Percentiles rank a stretch among this genome's conserved stretches.
Conservation (phyloP, 1,140 invertebrate genomes). For the Megalonaias nervosa region DNA sequence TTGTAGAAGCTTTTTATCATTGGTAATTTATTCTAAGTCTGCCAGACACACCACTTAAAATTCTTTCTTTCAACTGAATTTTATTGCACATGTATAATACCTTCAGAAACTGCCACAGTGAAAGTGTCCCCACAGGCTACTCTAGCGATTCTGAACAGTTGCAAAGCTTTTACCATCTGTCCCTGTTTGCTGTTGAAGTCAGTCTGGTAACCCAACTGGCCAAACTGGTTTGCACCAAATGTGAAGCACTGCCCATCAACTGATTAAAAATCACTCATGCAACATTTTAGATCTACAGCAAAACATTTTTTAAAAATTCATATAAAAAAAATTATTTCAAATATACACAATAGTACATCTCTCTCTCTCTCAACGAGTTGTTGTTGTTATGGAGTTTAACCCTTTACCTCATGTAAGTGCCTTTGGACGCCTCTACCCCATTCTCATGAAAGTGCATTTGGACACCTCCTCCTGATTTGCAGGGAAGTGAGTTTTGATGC, state of each 20-base stretch:
- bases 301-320: constrained; percentile 1
- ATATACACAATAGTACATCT: no score
- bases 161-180: constrained; percentile 47
- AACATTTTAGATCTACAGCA: neutral
- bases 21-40: neutral
- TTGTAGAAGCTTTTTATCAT: neutral
- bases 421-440: no score
- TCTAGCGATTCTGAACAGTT: constrained; percentile 46
- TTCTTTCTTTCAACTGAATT: neutral
- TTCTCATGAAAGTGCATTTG: no score
- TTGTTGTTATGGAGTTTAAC: no score
- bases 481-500: no score
- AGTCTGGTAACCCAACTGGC: constrained; percentile 68
- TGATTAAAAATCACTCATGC: constrained; percentile 29
- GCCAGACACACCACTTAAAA: neutral
- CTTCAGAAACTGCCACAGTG: constrained; percentile 77
- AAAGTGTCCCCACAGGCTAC: constrained; percentile 79
- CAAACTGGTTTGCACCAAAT: constrained; percentile 71
- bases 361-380: no score
- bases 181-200: constrained; percentile 50
- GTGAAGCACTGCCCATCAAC: constrained; percentile 66
- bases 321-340: neutral
- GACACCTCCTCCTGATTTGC: no score
- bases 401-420: no score
- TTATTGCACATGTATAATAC: constrained; percentile 36